phyloP scores from a whole-genome alignment of 2,888 invertebrate species.

The Rhagonycha lutea region DNA sequence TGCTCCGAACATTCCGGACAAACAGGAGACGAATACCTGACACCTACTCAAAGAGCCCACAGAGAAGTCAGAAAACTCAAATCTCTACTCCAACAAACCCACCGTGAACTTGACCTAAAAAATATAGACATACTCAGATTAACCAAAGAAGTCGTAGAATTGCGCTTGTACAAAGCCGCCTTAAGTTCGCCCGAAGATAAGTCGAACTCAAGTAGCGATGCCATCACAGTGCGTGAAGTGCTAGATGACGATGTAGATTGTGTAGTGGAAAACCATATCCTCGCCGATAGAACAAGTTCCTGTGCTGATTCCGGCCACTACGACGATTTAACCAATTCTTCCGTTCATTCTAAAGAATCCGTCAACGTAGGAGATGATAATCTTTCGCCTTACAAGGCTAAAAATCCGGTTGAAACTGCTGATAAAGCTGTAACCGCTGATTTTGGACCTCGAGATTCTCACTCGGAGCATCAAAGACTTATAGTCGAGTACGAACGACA shows the following conservation, averaged over 20 bases:
- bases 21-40: slow-evolving; percentile 81
- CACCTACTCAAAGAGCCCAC: slow-evolving; percentile 86
- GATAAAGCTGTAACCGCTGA: slow-evolving; percentile 47
- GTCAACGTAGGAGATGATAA: slow-evolving; percentile 51
- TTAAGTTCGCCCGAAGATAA: slow-evolving; percentile 79
- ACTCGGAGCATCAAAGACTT: slow-evolving; percentile 69
- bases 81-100: slow-evolving; percentile 72
- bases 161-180: slow-evolving; percentile 79
- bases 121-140: slow-evolving; percentile 78
- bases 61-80: slow-evolving; percentile 78
- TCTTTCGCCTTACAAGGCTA: slow-evolving; percentile 42
- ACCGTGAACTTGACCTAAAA: slow-evolving; percentile 77
- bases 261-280: slow-evolving; percentile 34
- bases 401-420: slow-evolving; percentile 27
- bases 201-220: slow-evolving; percentile 60
- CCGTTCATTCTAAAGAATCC: slow-evolving; percentile 79
- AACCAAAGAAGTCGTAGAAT: slow-evolving; percentile 71
- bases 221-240: slow-evolving; percentile 73
- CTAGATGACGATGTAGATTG: slow-evolving; percentile 50
- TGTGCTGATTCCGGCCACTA: slow-evolving; percentile 86
- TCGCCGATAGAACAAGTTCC: slow-evolving; percentile 67
- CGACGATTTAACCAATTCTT: slow-evolving; percentile 78
- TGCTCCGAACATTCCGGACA: slow-evolving; percentile 80
- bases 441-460: slow-evolving; percentile 55
- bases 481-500: slow-evolving; percentile 76